Evolutionary conservation across 2,797 vertebrate genomes (phyloP), one percentile per base, ranked within the genome.

Genomic region (Prunella strophiata): DNA sequence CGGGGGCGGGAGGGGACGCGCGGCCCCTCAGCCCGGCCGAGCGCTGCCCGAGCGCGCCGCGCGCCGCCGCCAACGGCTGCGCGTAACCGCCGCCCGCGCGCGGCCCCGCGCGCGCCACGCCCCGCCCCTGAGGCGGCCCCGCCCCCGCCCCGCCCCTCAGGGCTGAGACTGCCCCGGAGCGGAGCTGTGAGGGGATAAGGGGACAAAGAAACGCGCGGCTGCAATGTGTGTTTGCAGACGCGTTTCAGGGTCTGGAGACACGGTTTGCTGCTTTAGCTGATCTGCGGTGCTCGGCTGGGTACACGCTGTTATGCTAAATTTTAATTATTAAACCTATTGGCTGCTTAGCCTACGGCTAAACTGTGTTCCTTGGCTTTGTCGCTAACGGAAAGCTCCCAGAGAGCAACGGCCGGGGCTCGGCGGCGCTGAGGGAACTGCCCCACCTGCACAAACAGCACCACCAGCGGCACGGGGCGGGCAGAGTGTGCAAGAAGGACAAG

Each of bases 381-480:
- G 19, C 54, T n/a, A 68, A 70, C 20, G 29, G 40, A 52, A 34
- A 68, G 32, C 9, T 5, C 13, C 4, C 4, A 36, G 40, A 13
- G 6, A 80, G 22, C 48, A 21, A 40, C 13, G 25, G 55, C 17
- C 30, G 1, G 9, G 83, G 68, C 55, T 47, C 21, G 13, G 63
- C 36, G 13, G 59, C 27, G 20, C 14, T 5, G 11, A 23, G 57
- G 59, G n/a, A 17, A 20, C 34, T 17, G 42, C 20, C 21, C 45
- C 55, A 3, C 9, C 48, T 13, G 30, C 43, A 30, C 21, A 36
- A 8, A 1, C 51, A 42, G 21, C 78, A 16, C 1, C 43, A 7
- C 20, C 52, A 1, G 63, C 16, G n/a, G 7, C 68, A 36, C 1
- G 1, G 65, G 61, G 22, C 6, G 18, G 14, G 7, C 4, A 19